Evolutionary conservation across 2,113 vertebrate genomes (phyloP), one percentile per base, ranked within the genome.

Genomic region (Dicrurus megarhynchus): DNA sequence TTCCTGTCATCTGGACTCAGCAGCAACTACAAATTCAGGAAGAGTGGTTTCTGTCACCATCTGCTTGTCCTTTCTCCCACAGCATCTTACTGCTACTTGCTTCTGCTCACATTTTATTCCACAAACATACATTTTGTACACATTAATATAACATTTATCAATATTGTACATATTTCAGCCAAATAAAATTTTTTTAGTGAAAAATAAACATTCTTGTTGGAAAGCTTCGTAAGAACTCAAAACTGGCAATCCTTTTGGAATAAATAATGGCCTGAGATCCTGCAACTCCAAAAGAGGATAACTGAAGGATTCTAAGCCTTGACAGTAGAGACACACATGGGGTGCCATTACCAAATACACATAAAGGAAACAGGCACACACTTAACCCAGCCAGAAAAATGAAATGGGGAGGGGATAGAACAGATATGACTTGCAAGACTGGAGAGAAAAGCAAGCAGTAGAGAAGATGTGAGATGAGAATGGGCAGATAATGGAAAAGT

Each of bases 1-100:
- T 71, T 71, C 19, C 1, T 53, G 53, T 81, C 49, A 93, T 79
- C 87, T 63, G 46, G 65, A 84, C 70, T 89, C 50, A 79, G 65
- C 22, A 87, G 73, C 77, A 91, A 65, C 61, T 22, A 79, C n/a
- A 60, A 65, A 94, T 41, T 74, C 84, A 83, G 65, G 26, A 89
- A 65, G 57, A 89, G 57, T 50, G 59, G 71, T 74, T 97, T 95
- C 79, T 95, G 90, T 91, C 92, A 94, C 96, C 90, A 96, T 95
- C 87, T 96, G 92, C 82, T 95, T 94, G 84, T 94, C 90, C 92
- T 63, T 86, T 90, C 82, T 94, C 67, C 82, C 71, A 91, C 78
- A 87, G 84, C 78, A 85, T 83, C 87, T 92, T 90, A 84, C 22
- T 80, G 68, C 92, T 78, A 83, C 59, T 91, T 85, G 86, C 64